These are phyloP conservation scores for Apodemia mormo DNA, from an alignment of 2,888 invertebrate genomes.

Conservation along the genomic window DNA sequence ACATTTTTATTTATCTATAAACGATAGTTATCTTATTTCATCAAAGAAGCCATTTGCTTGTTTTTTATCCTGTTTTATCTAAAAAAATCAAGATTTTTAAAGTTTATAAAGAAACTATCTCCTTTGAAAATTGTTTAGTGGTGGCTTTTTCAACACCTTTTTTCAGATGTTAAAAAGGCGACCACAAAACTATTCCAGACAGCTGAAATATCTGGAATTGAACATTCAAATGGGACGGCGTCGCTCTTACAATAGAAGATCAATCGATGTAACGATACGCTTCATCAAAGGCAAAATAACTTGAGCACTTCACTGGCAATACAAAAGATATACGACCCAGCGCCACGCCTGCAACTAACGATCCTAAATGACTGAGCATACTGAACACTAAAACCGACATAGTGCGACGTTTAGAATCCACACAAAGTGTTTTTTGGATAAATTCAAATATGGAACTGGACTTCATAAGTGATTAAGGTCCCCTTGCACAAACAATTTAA, in stretches of 20 bases:
- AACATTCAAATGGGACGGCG: not conserved
- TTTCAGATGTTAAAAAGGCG: not conserved
- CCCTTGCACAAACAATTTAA: no score
- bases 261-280: conserved; percentile 16
- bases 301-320: conserved; percentile 18
- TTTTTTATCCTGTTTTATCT: no score
- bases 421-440: not conserved
- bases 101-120: no score
- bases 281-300: conserved; percentile 17
- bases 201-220: not conserved
- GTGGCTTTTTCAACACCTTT: no score
- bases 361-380: conserved; percentile 15
- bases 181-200: not conserved
- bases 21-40: no score
- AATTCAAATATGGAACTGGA: not conserved
- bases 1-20: no score
- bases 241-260: conserved; percentile 11
- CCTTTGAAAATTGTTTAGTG: no score
- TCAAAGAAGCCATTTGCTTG: no score
- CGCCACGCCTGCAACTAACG: conserved; percentile 15
- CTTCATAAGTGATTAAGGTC: no score
- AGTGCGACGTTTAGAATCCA: not conserved
- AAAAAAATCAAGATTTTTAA: no score
- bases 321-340: conserved; percentile 10
- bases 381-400: not conserved